A percentile compares a stretch with the other conserved stretches of the same genome.
Evolutionary conservation across 2,113 vertebrate genomes (phyloP).

Genomic region (Pristiophorus japonicus): DNA sequence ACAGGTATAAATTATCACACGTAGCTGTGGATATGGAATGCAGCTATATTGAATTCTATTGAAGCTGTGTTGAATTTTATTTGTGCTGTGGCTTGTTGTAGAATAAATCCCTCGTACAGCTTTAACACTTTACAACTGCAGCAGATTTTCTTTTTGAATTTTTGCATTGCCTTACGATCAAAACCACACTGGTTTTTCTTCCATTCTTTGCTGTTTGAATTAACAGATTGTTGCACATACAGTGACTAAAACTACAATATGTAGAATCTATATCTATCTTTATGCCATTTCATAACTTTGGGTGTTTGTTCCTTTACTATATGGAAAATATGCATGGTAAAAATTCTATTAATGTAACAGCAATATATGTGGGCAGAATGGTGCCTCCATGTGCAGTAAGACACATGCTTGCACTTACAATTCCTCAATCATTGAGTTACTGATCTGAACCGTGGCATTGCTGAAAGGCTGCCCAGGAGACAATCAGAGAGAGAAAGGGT

Average conservation of each 20-base stretch:
- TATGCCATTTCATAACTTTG: not conserved
- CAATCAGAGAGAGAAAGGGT: not conserved
- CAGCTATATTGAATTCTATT: not conserved
- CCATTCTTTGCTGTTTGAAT: not conserved
- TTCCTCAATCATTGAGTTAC: not conserved
- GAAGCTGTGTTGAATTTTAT: not conserved
- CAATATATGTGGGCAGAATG: not conserved
- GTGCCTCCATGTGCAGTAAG: not conserved
- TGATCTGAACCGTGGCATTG: not conserved
- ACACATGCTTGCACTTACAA: not conserved
- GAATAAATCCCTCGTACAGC: not conserved
- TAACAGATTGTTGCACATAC: not conserved
- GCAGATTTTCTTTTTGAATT: not conserved
- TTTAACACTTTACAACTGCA: not conserved
- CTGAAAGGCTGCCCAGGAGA: not conserved
- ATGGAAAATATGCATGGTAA: not conserved
- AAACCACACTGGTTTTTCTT: not conserved
- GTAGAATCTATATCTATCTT: not conserved
- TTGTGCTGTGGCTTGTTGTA: not conserved
- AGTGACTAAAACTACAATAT: not conserved
- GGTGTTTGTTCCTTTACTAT: not conserved
- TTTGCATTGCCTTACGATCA: not conserved
- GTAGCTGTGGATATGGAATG: not conserved
- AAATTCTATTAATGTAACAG: not conserved
- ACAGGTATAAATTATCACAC: not conserved